Base-by-base conservation (phyloP, 2,797 vertebrate genomes). In the Galago senegalensis region DNA sequence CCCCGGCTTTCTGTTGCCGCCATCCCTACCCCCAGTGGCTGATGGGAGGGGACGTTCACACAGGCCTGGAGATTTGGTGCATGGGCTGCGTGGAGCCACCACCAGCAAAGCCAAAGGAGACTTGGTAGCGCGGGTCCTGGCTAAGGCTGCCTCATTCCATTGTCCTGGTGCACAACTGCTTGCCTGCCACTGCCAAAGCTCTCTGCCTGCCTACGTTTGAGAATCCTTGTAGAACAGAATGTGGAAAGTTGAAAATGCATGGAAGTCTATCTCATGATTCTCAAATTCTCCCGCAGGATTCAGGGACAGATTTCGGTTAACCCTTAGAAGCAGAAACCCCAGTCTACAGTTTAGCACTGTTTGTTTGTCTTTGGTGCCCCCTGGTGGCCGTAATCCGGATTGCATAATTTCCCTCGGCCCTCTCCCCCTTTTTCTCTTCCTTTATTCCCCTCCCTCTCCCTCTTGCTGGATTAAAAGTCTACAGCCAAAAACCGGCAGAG, bases 81-180 rank as follows among this genome's bases (percentile, higher is more conserved):
- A 20, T 37, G 34, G 34, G 13, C 65, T 34, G 13, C 21, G 14
- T 21, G 80, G 25, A 77, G 18, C 40, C 34, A 3, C 58, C 73
- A 21, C 43, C 14, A 58, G 21, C 53, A 83, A 34, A 90, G 29
- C 23, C 75, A 40, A 4, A 83, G 70, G 25, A 77, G 16, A 23
- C 53, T 46, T 21, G 2, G 23, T 0, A 14, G 23, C 40, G 1
- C 0, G 0, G 2, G 27, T 20, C 8, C 25, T 2, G 5, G 7
- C 7, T 53, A n/a, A 53, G 72, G 18, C 27, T 65, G 17, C 25
- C 23, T 29, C 25, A 2, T 27, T 29, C 29, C 82, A 4, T 49
- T 3, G 2, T 20, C 40, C 37, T 1, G 12, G 56, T 34, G 40
- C 46, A 4, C 21, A 23, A 58, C 27, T 23, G 17, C 29, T 81